Conservation (phyloP, 2,113 vertebrate species). For the Zosterops borbonicus region DNA sequence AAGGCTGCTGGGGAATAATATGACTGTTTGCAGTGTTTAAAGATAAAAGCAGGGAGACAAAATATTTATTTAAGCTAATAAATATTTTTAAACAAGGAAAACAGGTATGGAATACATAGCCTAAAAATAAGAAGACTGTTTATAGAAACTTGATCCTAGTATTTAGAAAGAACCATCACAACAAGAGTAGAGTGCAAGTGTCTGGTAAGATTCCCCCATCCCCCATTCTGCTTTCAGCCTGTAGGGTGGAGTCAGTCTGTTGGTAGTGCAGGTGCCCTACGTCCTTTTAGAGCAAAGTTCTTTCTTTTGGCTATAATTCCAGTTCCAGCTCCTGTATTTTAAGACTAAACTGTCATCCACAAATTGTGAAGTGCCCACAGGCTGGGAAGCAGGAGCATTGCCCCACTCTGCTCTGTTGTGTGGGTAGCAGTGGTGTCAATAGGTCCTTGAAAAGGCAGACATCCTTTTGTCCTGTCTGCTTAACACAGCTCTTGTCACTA, state of each 20-base stretch:
- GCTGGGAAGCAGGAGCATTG: fast-evolving
- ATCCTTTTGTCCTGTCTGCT: conserved; percentile 19
- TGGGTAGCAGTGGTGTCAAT: not conserved
- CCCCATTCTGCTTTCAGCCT: not conserved
- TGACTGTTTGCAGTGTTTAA: not conserved
- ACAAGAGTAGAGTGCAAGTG: not conserved
- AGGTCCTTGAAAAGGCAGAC: conserved; percentile 37
- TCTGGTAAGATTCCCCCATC: not conserved
- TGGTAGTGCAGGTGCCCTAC: not conserved
- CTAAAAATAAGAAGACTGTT: not conserved
- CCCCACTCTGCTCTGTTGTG: not conserved
- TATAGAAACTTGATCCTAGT: not conserved
- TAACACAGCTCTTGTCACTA: not conserved
- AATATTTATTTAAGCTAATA: not conserved
- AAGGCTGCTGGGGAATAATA: not conserved
- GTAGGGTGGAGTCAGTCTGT: not conserved
- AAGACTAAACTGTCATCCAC: not conserved
- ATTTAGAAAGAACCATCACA: not conserved
- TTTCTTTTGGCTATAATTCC: not conserved
- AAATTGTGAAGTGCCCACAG: not conserved
- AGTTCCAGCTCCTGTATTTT: not conserved
- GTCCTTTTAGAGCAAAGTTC: not conserved
- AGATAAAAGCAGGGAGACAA: not conserved
- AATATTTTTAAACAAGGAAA: not conserved
- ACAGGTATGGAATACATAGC: not conserved